Percentiles rank a stretch among this genome's conserved stretches.
phyloP scores from a whole-genome alignment of 2,113 vertebrate genomes.

The Microtus oregoni region DNA sequence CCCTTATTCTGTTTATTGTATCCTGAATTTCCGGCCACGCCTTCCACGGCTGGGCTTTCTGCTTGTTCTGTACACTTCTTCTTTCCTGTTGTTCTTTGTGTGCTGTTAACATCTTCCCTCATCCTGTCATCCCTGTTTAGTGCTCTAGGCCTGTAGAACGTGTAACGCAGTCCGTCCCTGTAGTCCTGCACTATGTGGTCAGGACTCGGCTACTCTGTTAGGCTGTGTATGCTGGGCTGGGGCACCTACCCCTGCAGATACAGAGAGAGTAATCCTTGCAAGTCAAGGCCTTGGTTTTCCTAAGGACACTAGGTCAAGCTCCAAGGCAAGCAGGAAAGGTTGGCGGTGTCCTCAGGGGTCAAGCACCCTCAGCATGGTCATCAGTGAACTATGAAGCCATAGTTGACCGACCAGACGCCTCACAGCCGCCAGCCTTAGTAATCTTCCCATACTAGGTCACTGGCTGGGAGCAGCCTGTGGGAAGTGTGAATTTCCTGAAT shows the following conservation, averaged over 20 bases:
- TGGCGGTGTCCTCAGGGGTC: neutral
- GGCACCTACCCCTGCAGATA: neutral
- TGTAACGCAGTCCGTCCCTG: neutral
- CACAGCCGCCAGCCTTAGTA: rapidly evolving
- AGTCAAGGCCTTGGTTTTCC: neutral
- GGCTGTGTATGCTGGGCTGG: neutral
- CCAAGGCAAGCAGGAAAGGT: neutral
- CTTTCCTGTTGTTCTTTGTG: neutral
- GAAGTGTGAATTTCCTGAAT: neutral
- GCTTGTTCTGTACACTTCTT: neutral
- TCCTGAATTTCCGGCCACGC: neutral
- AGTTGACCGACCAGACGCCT: neutral
- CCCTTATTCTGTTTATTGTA: neutral
- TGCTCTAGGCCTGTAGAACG: neutral
- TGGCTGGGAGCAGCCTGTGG: neutral
- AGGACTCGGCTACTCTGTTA: neutral
- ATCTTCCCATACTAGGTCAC: neutral
- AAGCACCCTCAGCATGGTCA: neutral
- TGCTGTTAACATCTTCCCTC: too few relatives aligned
- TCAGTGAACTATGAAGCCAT: rapidly evolving
- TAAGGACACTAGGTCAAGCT: neutral
- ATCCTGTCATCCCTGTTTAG: neutral
- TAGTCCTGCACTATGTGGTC: neutral
- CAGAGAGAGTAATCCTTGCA: neutral
- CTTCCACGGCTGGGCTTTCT: neutral